Base-by-base conservation (phyloP, 2,113 vertebrate species). In the Coptodon rendalli region DNA sequence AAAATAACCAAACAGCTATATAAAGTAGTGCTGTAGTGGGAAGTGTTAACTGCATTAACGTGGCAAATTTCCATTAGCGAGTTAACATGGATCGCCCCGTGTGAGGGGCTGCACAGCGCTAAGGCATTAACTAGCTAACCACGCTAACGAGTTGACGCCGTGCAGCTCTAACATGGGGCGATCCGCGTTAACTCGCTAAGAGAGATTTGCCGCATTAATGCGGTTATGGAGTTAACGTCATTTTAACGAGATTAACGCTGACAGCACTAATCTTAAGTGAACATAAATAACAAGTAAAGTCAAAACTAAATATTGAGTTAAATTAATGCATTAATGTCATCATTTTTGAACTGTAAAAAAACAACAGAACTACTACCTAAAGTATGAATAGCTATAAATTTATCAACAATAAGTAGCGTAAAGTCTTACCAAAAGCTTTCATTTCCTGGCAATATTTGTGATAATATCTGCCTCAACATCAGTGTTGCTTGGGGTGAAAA, bases 51-150 rank as follows among this genome's bases (percentile, higher is more conserved):
- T 14, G 22, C 54, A 57, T 57, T 57, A 57, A 57, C 0, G 2
- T 57, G 22, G 54, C 54, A 57, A 27, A 57, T 57, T 57, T 0
- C 54, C 3, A 27, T 57, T 57, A 14, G 54, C 0, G 1, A 57
- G 22, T 57, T 57, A 57, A 27, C 4, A 0, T 0, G 22, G 6
- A 1, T 57, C 0, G 2, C 12, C 22, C 54, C 0, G 0, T 14
- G 22, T 57, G 54, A 57, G 54, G 22, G 54, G 22, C 22, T 57
- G 22, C 22, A 57, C 6, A 5, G 2, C 6, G 12, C 6, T 57
- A 57, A 57, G 4, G 22, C 12, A 14, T 57, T 7, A 56, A 56
- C 2, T 6, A 56, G 52, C n/a, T 27, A 56, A 56, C 1, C 11
- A 11, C 0, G 1, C 2, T 56, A 56, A 56, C 3, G 6, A 3